A percentile compares a stretch with the other conserved stretches of the same genome.
phyloP scores from a whole-genome alignment of 2,888 invertebrate species.

The Meteorus colon region DNA sequence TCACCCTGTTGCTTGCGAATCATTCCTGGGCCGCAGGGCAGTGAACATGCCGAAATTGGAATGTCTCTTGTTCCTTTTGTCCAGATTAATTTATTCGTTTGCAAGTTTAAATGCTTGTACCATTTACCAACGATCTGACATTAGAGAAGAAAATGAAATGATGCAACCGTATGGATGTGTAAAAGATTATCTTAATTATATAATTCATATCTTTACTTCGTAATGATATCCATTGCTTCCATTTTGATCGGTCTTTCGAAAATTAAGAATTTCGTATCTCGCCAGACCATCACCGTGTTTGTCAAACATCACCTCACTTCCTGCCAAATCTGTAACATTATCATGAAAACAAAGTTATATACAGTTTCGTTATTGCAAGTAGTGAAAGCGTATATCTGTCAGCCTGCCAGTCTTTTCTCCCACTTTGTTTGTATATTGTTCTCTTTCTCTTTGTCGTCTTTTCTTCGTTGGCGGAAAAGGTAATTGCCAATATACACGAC shows the following conservation, averaged over 20 bases:
- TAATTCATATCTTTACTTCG: constrained; percentile 67
- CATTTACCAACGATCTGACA: constrained; percentile 78
- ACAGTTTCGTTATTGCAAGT: background rate
- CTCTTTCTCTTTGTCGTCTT: background rate
- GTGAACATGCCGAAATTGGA: constrained; percentile 81
- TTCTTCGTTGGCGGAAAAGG: background rate
- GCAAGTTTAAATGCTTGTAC: constrained; percentile 76
- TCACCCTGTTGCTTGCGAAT: constrained; percentile 81
- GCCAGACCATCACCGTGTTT: constrained; percentile 83
- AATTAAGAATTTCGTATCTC: constrained; percentile 84
- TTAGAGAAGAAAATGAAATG: constrained; percentile 28
- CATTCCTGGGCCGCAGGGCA: constrained; percentile 81
- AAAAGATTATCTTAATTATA: constrained; percentile 19
- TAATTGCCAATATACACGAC: constrained; percentile 21
- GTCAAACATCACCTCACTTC: constrained; percentile 82
- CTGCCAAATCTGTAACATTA: constrained; percentile 77
- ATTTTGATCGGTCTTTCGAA: constrained; percentile 75
- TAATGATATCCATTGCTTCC: constrained; percentile 74
- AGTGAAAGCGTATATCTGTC: background rate
- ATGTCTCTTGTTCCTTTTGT: constrained; percentile 74
- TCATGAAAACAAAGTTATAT: background rate
- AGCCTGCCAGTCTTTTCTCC: background rate
- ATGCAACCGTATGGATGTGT: constrained; percentile 12
- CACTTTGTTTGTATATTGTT: background rate
- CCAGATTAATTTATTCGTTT: constrained; percentile 76